Evolutionary conservation across 2,888 invertebrate species (phyloP), one percentile per base, ranked within the genome.

Genomic region (Encarsia formosa): DNA sequence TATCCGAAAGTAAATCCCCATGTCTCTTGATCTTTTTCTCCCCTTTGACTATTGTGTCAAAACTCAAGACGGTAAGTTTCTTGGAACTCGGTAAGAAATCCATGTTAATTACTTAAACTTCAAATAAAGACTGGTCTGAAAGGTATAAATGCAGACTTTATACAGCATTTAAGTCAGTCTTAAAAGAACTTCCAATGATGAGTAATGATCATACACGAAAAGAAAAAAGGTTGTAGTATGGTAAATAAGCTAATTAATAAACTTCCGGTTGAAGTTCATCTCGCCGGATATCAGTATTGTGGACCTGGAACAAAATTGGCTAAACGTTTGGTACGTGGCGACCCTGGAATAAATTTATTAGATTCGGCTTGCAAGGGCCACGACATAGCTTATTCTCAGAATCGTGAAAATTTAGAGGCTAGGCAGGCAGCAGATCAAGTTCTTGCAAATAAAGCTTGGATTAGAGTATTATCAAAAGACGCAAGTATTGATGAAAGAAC

Each of bases 281-380:
- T 35, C 8, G 16, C 34, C 8, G 34, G 34, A 4, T 35, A 35
- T 35, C 16, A 35, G 34, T 35, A 35, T 18, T 35, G 34, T 35
- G 34, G 15, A 15, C 34, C 34, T 16, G 34, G 5, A 18, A 65
- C 64, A 35, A 61, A 65, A 56, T 52, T 65, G 51, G 31, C 43
- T 29, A 42, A 63, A 49, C 52, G 65, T 15, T 16, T 35, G 3
- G 51, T 48, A 6, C 51, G 61, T 24, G 61, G 63, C 37, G 62
- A 35, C 18, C 34, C 16, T 15, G 34, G 34, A 35, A 3, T 35
- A 4, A 35, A 35, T 35, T 8, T 8, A 16, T 18, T 6, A 16
- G 16, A 35, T 8, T 15, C 16, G 16, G 34, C 34, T 13, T 35
- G 15, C 16, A 35, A 35, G 18, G 34, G 18, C 16, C 34, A 35